Percentiles rank a stretch among this genome's conserved stretches.
Evolutionary conservation across 2,888 invertebrate species (phyloP).

Genomic region (Caenorhabditis macrosperma): DNA sequence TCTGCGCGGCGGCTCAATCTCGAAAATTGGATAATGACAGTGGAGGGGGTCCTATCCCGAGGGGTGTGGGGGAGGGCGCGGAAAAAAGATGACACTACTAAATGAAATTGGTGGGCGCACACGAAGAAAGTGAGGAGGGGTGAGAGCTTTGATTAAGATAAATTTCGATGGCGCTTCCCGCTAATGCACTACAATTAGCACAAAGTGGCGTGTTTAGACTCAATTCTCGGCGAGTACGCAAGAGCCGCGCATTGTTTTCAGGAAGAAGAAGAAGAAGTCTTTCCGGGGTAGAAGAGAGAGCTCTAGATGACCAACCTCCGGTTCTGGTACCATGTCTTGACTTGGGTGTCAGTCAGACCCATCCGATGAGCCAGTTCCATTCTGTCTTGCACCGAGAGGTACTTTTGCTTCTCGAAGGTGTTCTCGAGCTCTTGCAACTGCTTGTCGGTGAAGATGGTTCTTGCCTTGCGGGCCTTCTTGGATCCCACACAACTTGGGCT

Average conservation of each 20-base stretch:
- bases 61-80: conserved; percentile 42
- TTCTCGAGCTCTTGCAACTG: conserved; percentile 79
- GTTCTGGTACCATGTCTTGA: conserved; percentile 99
- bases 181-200: conserved; percentile 67
- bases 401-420: conserved; percentile 78
- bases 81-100: conserved; percentile 59
- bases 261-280: conserved; percentile 3
- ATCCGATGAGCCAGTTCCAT: conserved; percentile 95
- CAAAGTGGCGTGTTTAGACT: conserved; percentile 67
- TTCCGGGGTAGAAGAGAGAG: background rate
- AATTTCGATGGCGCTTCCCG: conserved; percentile 58
- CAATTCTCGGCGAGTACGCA: conserved; percentile 51
- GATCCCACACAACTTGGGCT: conserved; percentile 63
- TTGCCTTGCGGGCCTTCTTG: conserved; percentile 80
- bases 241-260: conserved; percentile 38
- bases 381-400: conserved; percentile 84
- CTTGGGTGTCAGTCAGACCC: conserved; percentile 97
- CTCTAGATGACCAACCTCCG: conserved; percentile 84
- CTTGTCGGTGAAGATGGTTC: conserved; percentile 94
- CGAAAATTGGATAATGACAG: conserved; percentile 58
- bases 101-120: conserved; percentile 55
- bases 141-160: conserved; percentile 67
- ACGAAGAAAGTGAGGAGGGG: conserved; percentile 49
- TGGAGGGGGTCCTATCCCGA: conserved; percentile 33
- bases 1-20: conserved; percentile 42